These are phyloP conservation scores for Aporophyla nigra DNA, from an alignment of 2,888 invertebrate genomes.

Conservation along the genomic window DNA sequence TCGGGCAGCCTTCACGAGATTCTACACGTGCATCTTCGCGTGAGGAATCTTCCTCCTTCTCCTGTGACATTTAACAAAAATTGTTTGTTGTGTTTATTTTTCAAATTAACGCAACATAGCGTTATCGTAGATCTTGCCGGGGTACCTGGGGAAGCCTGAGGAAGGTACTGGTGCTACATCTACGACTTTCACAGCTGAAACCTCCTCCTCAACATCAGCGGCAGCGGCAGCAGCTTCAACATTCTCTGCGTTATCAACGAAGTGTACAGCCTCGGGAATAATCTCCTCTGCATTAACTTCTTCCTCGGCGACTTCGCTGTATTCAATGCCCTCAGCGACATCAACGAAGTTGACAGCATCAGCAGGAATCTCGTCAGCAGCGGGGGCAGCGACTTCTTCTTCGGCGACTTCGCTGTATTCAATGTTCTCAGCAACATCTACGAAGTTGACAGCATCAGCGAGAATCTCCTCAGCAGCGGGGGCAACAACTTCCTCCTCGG, in stretches of 20 bases:
- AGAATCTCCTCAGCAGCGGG: constrained; percentile 11
- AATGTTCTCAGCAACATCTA: constrained; percentile 17
- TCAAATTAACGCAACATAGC: constrained; percentile 63
- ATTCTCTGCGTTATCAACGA: constrained; percentile 42
- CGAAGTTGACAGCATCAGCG: constrained; percentile 29
- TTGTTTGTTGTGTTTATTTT: too few relatives aligned
- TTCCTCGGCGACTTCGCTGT: constrained; percentile 17
- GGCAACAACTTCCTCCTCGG: constrained; percentile 6
- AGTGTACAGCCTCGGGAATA: constrained; percentile 28
- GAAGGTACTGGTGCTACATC: constrained; percentile 39
- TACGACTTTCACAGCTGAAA: constrained; percentile 35
- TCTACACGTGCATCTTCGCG: too few relatives aligned
- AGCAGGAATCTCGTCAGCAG: constrained; percentile 18
- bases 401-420: constrained; percentile 17
- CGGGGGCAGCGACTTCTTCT: not conserved
- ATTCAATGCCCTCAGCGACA: constrained; percentile 10
- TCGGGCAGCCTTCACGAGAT: too few relatives aligned
- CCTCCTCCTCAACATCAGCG: constrained; percentile 5
- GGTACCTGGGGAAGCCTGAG: constrained; percentile 36
- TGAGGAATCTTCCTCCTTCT: too few relatives aligned
- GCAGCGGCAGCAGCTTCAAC: not conserved
- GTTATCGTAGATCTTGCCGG: constrained; percentile 65
- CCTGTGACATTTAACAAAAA: constrained; percentile 4
- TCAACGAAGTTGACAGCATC: constrained; percentile 32
- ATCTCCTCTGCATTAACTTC: constrained; percentile 19